Conservation (phyloP, 2,113 vertebrate species). For the Mystacornis crossleyi region DNA sequence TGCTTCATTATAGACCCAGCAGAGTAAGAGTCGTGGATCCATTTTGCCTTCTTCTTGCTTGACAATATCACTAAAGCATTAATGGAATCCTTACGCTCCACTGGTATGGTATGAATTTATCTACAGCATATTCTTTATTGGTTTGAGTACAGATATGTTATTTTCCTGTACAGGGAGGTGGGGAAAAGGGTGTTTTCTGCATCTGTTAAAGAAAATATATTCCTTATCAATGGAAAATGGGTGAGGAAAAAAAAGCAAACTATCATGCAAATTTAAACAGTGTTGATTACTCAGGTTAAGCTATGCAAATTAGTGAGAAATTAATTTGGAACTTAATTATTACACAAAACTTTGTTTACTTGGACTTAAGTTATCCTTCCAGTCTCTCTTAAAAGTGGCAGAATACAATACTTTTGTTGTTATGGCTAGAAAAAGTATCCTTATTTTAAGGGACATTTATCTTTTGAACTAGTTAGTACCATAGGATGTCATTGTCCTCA, state of each 20-base stretch:
- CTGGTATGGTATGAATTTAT: constrained; percentile 62
- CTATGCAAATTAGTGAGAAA: not conserved
- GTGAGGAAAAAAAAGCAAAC: not conserved
- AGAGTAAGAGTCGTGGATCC: constrained; percentile 47
- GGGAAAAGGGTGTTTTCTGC: not conserved
- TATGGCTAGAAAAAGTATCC: not conserved
- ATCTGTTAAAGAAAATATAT: not conserved
- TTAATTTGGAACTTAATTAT: not conserved
- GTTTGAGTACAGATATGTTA: constrained; percentile 17
- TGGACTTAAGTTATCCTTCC: not conserved
- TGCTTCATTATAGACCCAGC: constrained; percentile 63
- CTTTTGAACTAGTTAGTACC: not conserved
- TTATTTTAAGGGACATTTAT: not conserved
- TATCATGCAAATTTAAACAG: not conserved
- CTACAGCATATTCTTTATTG: constrained; percentile 20
- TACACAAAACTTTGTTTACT: not conserved
- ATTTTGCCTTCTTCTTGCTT: constrained; percentile 68
- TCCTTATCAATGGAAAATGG: not conserved
- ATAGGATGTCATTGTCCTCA: not conserved
- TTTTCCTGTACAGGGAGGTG: not conserved
- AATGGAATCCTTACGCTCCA: constrained; percentile 69
- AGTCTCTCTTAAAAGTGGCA: not conserved
- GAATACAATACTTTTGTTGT: not conserved
- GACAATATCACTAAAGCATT: constrained; percentile 71
- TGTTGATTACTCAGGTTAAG: not conserved